Evolutionary conservation across 2,113 vertebrate species (phyloP), one percentile per base, ranked within the genome.

Genomic region (Cervus canadensis): DNA sequence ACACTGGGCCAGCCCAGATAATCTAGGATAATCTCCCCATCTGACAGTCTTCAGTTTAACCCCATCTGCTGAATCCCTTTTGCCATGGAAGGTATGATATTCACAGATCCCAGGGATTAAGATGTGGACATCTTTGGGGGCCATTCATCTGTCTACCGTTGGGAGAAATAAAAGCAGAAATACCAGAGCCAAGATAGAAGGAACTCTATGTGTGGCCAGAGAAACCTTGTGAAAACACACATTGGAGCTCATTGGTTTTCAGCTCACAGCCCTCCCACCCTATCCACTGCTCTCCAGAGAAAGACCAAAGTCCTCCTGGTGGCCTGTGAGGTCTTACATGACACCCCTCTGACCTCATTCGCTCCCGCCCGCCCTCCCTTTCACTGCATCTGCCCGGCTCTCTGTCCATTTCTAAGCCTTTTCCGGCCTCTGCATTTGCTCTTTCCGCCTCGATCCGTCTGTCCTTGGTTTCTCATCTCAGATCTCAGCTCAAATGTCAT

Each of bases 401-500:
- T 50, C 56, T 48, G 19, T 26, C 54, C 15, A 36, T 56, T 23
- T 57, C 56, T 50, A n/a, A 87, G 67, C 40, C 92, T 87, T 60
- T 84, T 87, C 81, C 14, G 7, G 40, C 50, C 56, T 59, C 67
- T 13, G 16, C 85, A 81, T n/a, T 94, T 56, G 59, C 45, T 56
- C 11, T n/a, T 79, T 48, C 74, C 52, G 83, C 33, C 43, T n/a
- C 2, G 21, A 33, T 83, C 30, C 50, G 11, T 26, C 21, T 50
- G 81, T 89, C 89, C 71, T 87, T 62, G 88, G 52, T 82, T 88
- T 94, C 74, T 67, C 43, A 36, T 60, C 89, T 97, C 79, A 7
- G n/a, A 56, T 89, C 88, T 50, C 62, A 76, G 95, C 87, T 96
- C 59, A 82, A 60, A 82, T 82, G 87, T 92, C 79, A 95, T 74